Evolutionary conservation across 2,888 invertebrate species (phyloP).

Genomic region (Patella ulyssiponensis): DNA sequence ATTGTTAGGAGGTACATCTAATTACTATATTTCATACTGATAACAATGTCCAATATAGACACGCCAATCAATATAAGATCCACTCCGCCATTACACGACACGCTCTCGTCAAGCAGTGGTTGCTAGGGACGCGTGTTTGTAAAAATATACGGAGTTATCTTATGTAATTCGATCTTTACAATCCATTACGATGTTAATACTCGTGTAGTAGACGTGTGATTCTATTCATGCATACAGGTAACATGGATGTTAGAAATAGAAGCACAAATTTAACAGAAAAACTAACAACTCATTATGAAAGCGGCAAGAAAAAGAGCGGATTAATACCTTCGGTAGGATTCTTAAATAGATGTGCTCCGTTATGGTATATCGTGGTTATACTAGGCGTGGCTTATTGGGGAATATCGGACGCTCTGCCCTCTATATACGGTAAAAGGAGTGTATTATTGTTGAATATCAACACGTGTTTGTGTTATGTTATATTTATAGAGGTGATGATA

Average conservation of each 20-base stretch:
- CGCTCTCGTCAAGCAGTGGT: too few species aligned
- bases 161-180: too few species aligned
- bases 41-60: too few species aligned
- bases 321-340: not conserved
- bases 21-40: too few species aligned
- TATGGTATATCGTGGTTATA: constrained; percentile 17
- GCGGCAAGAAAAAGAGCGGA: not conserved
- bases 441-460: constrained; percentile 3
- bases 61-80: too few species aligned
- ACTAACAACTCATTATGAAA: not conserved
- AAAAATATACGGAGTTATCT: too few species aligned
- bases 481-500: constrained; percentile 50
- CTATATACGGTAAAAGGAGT: constrained; percentile 22
- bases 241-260: not conserved
- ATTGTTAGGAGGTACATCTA: too few species aligned
- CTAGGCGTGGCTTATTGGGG: constrained; percentile 28
- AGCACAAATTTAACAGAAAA: not conserved
- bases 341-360: constrained; percentile 22
- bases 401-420: constrained; percentile 22
- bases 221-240: not conserved
- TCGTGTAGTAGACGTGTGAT: too few species aligned
- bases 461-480: constrained; percentile 42
- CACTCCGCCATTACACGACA: too few species aligned
- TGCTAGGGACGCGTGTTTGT: too few species aligned
- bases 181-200: too few species aligned